Base-by-base conservation (phyloP, 1,140 invertebrate genomes). In the Eurosta solidaginis region DNA sequence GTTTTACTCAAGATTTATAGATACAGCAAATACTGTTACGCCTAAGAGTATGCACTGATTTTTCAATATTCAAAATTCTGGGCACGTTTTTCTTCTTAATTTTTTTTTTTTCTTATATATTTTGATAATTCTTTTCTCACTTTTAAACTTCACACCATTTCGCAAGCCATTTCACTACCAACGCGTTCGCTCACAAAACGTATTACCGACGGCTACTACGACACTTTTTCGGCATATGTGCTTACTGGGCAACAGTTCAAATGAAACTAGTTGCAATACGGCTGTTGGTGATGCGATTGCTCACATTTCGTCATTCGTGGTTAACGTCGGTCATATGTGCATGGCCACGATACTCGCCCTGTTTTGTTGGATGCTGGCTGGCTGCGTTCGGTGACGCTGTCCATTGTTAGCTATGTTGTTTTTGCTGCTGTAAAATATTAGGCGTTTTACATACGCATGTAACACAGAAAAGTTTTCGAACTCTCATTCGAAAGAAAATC, bases 201-300 rank as follows among this genome's bases (percentile, higher is more conserved):
- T 20, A 40, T 68, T 29, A 40, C 59, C 59, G 59, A 68, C 59
- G 59, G 59, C 20, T 9, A 20, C 59, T 2, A 36, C 59, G 33
- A 33, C 59, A 40, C 59, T 17, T 33, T n/a, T n/a, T 36, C 59
- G 40, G 27, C 40, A 33, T 68, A 20, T 68, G 59, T 68, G 59
- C 59, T 68, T 9, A 68, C 59, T 33, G 59, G 59, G 33, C 59
- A 68, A 68, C 59, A 68, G 59, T 68, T 68, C 59, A 68, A 68
- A 68, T 68, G 59, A 68, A 68, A 68, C 59, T 68, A 68, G 59
- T 68, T 68, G 59, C 33, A 33, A 68, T 33, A 68, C 59, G 33
- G 33, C 59, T 40, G 59, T n/a, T 68, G 59, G 33, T 33, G 36
- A 68, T n/a, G 59, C 59, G 59, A 68, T 68, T 68, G 59, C 33